Conservation (phyloP, 2,888 invertebrate genomes). For the Drosophila fungiperda region DNA sequence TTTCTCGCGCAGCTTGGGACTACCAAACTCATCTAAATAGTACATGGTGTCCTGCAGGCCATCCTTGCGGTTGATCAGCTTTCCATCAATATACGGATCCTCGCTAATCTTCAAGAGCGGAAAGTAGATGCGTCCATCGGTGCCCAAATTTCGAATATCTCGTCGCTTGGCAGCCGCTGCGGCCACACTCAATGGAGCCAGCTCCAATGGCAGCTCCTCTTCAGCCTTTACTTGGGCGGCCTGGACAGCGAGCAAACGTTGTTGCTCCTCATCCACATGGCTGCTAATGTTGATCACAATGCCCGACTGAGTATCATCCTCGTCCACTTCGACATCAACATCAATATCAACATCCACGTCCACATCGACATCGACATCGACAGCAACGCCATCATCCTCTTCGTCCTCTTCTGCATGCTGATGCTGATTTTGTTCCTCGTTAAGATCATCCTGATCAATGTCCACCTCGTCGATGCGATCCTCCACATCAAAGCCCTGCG, state of each 20-base stretch:
- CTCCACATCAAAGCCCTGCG: conserved; percentile 77
- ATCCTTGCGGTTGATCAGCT: conserved; percentile 84
- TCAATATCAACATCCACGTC: conserved; percentile 13
- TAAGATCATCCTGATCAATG: conserved; percentile 59
- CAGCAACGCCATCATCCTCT: conserved; percentile 38
- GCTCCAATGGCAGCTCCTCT: conserved; percentile 50
- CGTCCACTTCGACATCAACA: conserved; percentile 37
- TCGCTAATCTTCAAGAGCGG: conserved; percentile 81
- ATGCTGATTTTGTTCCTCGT: conserved; percentile 45
- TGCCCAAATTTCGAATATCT: conserved; percentile 66
- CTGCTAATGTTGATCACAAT: conserved; percentile 60
- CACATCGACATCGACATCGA: conserved; percentile 26
- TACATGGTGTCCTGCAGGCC: conserved; percentile 85
- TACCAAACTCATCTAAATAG: conserved; percentile 85
- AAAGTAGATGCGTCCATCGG: conserved; percentile 81
- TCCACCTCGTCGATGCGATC: conserved; percentile 82
- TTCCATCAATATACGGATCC: conserved; percentile 82
- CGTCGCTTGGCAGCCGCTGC: conserved; percentile 53
- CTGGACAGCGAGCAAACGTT: conserved; percentile 3
- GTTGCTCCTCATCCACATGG: conserved; percentile 23
- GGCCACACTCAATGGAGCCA: conserved; percentile 50
- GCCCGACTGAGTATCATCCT: conserved; percentile 69
- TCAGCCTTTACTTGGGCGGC: conserved; percentile 45
- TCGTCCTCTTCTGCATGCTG: conserved; percentile 57
- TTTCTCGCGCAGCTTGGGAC: conserved; percentile 84